phyloP scores from a whole-genome alignment of 2,888 invertebrate genomes.

The Altica lythri region DNA sequence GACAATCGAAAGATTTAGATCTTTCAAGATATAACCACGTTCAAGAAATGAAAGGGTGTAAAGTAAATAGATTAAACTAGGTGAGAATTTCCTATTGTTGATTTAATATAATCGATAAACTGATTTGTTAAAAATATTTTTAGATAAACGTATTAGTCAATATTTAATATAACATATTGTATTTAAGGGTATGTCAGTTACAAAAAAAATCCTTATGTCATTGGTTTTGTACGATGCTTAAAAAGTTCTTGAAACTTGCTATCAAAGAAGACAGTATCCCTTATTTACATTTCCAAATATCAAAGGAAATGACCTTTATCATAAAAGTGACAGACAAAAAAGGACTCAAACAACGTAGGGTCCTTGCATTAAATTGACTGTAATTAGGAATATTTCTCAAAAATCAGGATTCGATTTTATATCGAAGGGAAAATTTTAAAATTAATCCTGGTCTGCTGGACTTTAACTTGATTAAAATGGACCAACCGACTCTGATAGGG shows the following conservation, averaged over 20 bases:
- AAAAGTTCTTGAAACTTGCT: slow-evolving; percentile 1
- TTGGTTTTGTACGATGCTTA: slow-evolving; percentile 14
- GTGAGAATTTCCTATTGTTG: too few species aligned
- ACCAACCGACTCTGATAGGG: slow-evolving; percentile 17
- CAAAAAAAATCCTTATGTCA: too few species aligned
- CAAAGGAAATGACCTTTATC: slow-evolving; percentile 18
- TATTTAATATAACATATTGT: too few species aligned
- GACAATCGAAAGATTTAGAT: slow-evolving; percentile 23
- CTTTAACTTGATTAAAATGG: slow-evolving; percentile 30
- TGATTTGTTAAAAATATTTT: too few species aligned
- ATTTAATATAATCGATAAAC: too few species aligned
- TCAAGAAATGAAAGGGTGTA: neutral
- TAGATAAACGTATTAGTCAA: too few species aligned
- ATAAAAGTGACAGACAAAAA: slow-evolving; percentile 5
- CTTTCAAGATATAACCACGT: slow-evolving; percentile 5
- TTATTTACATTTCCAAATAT: slow-evolving; percentile 15
- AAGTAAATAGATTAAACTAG: too few species aligned
- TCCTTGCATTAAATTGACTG: slow-evolving; percentile 10
- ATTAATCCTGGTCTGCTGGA: slow-evolving; percentile 32
- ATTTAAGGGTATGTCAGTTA: too few species aligned
- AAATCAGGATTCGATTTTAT: slow-evolving; percentile 10
- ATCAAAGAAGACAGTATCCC: slow-evolving; percentile 16
- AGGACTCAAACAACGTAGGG: slow-evolving; percentile 5
- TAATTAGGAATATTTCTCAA: slow-evolving; percentile 25
- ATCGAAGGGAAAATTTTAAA: slow-evolving; percentile 22